A percentile compares a stretch with the other conserved stretches of the same genome.
phyloP scores from a whole-genome alignment of 2,888 invertebrate genomes.

The Nephrotoma appendiculata region DNA sequence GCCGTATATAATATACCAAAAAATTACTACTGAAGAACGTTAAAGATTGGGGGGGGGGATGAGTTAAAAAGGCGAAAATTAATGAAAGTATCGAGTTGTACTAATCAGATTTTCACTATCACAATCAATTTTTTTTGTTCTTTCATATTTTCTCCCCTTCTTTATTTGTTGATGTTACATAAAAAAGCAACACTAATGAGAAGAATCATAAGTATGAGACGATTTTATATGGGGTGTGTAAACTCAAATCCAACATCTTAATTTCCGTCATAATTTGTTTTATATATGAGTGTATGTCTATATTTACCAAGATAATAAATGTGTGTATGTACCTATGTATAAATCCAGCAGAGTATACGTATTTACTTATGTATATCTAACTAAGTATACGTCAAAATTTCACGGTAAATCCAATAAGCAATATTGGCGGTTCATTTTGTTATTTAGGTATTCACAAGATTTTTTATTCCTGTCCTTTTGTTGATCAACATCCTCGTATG shows the following conservation, averaged over 20 bases:
- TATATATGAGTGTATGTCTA: neutral
- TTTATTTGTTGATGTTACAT: neutral
- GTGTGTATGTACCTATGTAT: too few relatives aligned
- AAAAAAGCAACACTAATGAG: neutral
- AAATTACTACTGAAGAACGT: neutral
- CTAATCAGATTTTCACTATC: neutral
- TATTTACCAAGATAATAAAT: too few relatives aligned
- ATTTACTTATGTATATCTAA: neutral
- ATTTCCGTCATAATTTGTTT: neutral
- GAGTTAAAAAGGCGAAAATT: neutral
- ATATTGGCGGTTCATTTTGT: neutral
- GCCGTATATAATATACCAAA: neutral
- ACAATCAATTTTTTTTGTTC: neutral
- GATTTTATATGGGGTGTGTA: neutral
- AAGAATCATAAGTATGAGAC: neutral
- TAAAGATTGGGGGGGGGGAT: neutral
- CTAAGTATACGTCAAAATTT: neutral
- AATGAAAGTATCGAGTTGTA: neutral
- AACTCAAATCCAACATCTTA: neutral
- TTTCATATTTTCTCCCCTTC: neutral
- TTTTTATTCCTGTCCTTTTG: neutral
- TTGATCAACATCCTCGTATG: neutral
- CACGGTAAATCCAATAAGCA: neutral
- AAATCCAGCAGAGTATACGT: too few relatives aligned
- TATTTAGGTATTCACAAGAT: neutral